Evolutionary conservation across 1,140 invertebrate species (phyloP), one percentile per base, ranked within the genome.

Genomic region (Trachymyrmex cornetzi): DNA sequence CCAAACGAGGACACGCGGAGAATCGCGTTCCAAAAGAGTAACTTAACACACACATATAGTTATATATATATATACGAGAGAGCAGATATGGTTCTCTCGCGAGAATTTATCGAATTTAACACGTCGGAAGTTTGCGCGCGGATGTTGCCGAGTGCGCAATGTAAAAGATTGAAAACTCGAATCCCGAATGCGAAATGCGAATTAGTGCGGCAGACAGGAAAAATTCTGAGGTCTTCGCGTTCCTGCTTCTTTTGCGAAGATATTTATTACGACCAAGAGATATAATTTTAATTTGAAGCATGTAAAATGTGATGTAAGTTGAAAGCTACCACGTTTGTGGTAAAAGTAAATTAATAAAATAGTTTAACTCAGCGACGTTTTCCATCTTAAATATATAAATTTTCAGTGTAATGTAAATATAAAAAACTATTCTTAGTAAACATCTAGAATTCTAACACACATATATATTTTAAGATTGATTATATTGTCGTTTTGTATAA

Each of bases 101-200:
- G 38, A 27, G 38, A 38, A 7, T 44, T 71, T 57, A 48, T 84
- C 55, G 27, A 84, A 74, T 84, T 84, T 84, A 84, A 74, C 80
- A 44, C 14, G 38, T n/a, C 69, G 69, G 74, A 84, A 84, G 80
- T 84, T 82, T 22, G 55, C 67, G 24, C 80, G 14, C 12, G 55
- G 38, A 74, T 64, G 74, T 84, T 61, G 57, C n/a, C 53, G 38
- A 57, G 38, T 53, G 79, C 24, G 69, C 69, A n/a, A 50, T 16
- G n/a, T 75, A 50, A 84, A 84, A 75, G 80, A 84, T 84, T 75
- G 55, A 74, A 50, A 84, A 61, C 34, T 34, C n/a, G 69, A 50
- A 34, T 61, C 34, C 14, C 24, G 48, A 84, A 84, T 74, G 80
- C 67, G 67, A 84, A 61, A 50, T 72, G 57, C 24, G 69, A 84